Evolutionary conservation across 2,797 vertebrate species (phyloP).

Genomic region (Micrastur ruficollis): DNA sequence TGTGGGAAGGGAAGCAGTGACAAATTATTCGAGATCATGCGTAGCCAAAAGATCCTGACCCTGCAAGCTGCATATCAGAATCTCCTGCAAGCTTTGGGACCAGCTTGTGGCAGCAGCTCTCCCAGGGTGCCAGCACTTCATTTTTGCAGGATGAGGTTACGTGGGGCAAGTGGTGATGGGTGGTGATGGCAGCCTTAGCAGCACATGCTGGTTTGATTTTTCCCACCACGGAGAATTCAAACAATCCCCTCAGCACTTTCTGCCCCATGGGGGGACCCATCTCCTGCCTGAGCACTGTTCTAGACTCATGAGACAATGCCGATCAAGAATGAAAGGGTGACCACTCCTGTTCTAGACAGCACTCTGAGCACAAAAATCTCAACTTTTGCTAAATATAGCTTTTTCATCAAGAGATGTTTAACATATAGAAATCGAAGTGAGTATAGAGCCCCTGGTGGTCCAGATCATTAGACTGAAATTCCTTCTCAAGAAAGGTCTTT

Average conservation of each 20-base stretch:
- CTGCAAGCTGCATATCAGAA: background rate
- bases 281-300: background rate
- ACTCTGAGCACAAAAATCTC: background rate
- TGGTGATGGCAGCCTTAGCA: background rate
- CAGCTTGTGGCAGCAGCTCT: background rate
- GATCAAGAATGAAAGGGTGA: background rate
- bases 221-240: background rate
- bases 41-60: background rate
- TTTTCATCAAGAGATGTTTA: background rate
- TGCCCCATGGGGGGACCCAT: background rate
- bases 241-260: background rate
- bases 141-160: background rate
- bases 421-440: background rate
- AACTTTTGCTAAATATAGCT: background rate
- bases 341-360: background rate
- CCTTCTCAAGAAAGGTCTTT: background rate
- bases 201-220: background rate
- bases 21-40: background rate
- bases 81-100: background rate
- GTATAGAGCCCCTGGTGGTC: background rate
- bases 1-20: background rate
- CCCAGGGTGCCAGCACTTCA: background rate
- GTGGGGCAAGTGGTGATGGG: background rate
- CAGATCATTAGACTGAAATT: background rate
- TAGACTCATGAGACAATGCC: background rate